Base-by-base conservation (phyloP, 1,140 invertebrate genomes). In the Leptinotarsa undecemlineata region DNA sequence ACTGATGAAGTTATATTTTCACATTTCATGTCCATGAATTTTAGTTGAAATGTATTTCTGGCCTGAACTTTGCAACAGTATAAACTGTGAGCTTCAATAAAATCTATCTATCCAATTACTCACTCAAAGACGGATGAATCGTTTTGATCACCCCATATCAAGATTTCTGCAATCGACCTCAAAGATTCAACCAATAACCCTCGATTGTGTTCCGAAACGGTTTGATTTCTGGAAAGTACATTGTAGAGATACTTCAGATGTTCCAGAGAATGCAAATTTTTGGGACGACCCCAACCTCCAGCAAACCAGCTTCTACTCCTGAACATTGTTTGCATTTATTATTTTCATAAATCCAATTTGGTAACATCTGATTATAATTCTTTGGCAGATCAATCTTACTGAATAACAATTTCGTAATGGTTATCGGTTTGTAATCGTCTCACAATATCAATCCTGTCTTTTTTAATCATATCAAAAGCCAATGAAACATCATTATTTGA, bases 91-190 rank as follows among this genome's bases (percentile, higher is more conserved):
- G 8, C 8, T 42, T 42, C 33, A 11, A 42, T 42, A 11, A 42
- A 42, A 11, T 42, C 1, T 11, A 11, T 42, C 1, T 42, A 42
- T 42, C 8, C 8, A 11, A 42, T 42, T 11, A 42, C 94, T 92
- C 90, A 99, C 98, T 99, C 98, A 89, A 99, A 99, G 47, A 99
- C 97, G 76, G 96, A 94, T 76, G 96, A 96, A 86, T 99, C 98
- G 92, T 99, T 99, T 88, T 99, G 98, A 88, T 99, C 98, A 33
- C 98, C 98, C 98, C 98, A 99, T 84, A 99, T 99, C 13, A 99
- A 88, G 84, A 99, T 99, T 88, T 99, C 98, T 21, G 98, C 96
- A 82, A 99, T 99, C 57, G 96, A 98, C 78, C 97, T 89, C 68
- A 99, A 86, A 1, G 96, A 98, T 87, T 99, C 98, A 15, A 99